Evolutionary conservation across 2,797 vertebrate genomes (phyloP).

Genomic region (Bovichtus diacanthus): DNA sequence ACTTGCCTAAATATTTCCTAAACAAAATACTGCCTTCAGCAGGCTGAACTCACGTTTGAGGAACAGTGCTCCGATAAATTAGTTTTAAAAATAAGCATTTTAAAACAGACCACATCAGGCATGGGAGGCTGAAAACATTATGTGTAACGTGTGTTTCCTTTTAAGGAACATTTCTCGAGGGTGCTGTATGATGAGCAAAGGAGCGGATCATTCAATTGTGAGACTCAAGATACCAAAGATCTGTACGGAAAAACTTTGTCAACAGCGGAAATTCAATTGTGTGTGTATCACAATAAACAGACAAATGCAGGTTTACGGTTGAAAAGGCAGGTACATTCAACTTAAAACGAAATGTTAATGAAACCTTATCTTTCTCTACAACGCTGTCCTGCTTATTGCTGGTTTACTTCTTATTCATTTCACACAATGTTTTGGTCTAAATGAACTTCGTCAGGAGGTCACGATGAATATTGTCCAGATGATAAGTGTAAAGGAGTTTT

Average conservation of each 20-base stretch:
- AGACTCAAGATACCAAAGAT: background rate
- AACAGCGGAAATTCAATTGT: background rate
- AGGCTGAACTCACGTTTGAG: background rate
- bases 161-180: conserved; percentile 1
- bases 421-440: background rate
- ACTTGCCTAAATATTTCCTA: conserved; percentile 25
- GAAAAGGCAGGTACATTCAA: background rate
- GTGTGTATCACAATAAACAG: background rate
- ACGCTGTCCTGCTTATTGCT: background rate
- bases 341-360: background rate
- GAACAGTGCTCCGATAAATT: conserved; percentile 4
- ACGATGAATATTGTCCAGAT: background rate
- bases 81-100: background rate
- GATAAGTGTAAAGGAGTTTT: too few relatives aligned
- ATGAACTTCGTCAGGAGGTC: background rate
- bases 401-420: background rate
- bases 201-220: background rate
- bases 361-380: background rate
- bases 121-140: background rate
- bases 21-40: conserved; percentile 26
- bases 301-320: background rate
- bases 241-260: background rate
- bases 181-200: conserved; percentile 3
- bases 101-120: background rate
- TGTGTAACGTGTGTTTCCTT: conserved; percentile 12